phyloP scores from a whole-genome alignment of 1,140 invertebrate species.

The Drosophila bocqueti region DNA sequence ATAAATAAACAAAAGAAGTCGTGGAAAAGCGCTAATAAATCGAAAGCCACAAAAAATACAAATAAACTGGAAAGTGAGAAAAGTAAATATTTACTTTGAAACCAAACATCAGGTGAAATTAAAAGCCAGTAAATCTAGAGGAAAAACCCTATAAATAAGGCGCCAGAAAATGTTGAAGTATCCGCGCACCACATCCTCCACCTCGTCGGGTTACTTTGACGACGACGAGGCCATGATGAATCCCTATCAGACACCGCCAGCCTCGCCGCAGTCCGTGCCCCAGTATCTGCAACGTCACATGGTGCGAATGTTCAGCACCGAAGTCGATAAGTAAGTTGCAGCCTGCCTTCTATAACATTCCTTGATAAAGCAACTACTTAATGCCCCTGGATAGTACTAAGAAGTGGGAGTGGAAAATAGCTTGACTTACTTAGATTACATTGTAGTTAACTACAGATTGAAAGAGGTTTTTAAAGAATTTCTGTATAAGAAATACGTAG shows the following conservation, averaged over 20 bases:
- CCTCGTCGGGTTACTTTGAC: conserved; percentile 79
- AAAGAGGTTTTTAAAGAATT: not conserved
- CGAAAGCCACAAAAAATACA: conserved; percentile 13
- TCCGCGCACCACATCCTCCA: conserved; percentile 79
- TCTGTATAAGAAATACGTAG: not conserved
- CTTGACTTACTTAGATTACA: not conserved
- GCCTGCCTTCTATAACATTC: not conserved
- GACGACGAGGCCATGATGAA: conserved; percentile 78
- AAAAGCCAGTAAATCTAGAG: conserved; percentile 14
- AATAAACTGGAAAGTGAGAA: conserved; percentile 27
- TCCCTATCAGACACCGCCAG: conserved; percentile 76
- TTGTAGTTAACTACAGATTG: not conserved
- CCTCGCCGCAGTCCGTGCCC: conserved; percentile 69
- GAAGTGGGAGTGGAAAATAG: not conserved
- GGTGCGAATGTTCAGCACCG: conserved; percentile 83
- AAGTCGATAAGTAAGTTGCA: conserved; percentile 78
- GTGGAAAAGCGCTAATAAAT: conserved; percentile 21
- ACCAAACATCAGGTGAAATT: conserved; percentile 24
- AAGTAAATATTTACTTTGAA: conserved; percentile 28
- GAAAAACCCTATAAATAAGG: conserved; percentile 3
- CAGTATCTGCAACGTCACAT: conserved; percentile 81
- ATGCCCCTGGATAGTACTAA: not conserved
- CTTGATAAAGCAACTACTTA: conserved; percentile 6
- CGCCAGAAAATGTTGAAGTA: conserved; percentile 73
- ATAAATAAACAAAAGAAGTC: conserved; percentile 25